Evolutionary conservation across 2,797 vertebrate genomes (phyloP).

Genomic region (Otolemur crassicaudatus): DNA sequence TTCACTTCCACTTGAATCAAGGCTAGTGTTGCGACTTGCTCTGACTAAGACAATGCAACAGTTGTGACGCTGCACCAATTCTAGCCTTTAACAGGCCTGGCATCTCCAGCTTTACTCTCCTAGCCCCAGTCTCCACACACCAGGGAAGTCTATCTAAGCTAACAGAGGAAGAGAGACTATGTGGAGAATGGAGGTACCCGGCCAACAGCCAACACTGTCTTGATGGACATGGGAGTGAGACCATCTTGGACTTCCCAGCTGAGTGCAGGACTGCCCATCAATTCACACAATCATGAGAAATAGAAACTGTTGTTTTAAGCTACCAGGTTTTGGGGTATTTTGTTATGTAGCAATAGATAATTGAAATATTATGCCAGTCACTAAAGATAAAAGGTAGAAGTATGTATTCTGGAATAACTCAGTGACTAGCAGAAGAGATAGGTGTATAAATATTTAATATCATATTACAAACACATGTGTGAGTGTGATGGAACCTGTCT

Average conservation of each 20-base stretch:
- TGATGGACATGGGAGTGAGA: neutral
- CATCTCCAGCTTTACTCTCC: neutral
- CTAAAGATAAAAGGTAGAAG: constrained; percentile 65
- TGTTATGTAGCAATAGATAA: constrained; percentile 67
- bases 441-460: constrained; percentile 75
- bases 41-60: neutral
- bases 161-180: neutral
- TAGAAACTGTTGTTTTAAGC: constrained; percentile 28
- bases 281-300: neutral
- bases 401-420: constrained; percentile 45
- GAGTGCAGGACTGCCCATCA: neutral
- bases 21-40: neutral
- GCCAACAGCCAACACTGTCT: neutral
- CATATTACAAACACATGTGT: constrained; percentile 36
- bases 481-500: constrained; percentile 49
- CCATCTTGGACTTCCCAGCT: neutral
- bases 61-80: neutral
- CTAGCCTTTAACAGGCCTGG: neutral
- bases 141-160: neutral
- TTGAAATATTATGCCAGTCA: constrained; percentile 60
- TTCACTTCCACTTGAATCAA: neutral
- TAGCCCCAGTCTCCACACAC: neutral
- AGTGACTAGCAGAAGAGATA: constrained; percentile 38
- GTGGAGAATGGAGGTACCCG: neutral
- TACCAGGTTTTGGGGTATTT: constrained; percentile 52